Base-by-base conservation (phyloP, 2,888 invertebrate genomes). In the Erynnis tages region DNA sequence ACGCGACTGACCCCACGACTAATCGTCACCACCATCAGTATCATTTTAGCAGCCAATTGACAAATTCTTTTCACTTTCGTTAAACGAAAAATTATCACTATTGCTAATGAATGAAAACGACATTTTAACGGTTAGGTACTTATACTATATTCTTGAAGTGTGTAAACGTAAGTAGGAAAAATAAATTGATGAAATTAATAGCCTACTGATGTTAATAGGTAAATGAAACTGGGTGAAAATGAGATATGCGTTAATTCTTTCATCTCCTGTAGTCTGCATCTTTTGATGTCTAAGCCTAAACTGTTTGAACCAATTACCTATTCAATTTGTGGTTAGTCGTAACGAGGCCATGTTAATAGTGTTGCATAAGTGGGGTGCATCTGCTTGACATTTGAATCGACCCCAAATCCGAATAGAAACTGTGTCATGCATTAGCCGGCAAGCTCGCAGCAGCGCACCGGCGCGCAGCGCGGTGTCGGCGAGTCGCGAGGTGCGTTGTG, bases 341-440 rank as follows among this genome's bases (percentile, higher is more conserved):
- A 62, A 67, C 57, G 58, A 59, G 71, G 70, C 71, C 76, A 75
- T 72, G 73, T 72, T 76, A 76, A 71, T 70, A 77, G 70, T 67
- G 71, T 88, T 88, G 85, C 88, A 87, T 87, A 88, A 89, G 81
- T 83, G 73, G 74, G 74, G 73, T 88, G 85, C 87, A 87, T 89
- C 87, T 88, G 84, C 79, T 85, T 88, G 88, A 88, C 88, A 89
- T 89, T 89, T 89, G 82, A 81, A 86, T 89, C 83, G 88, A 84
- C 88, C 88, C 87, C 86, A 88, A 88, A 88, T 89, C 82, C 79
- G 85, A 89, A 89, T 88, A 87, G 88, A 89, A 89, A 86, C 88
- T 88, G 82, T 88, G 88, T 87, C 88, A 88, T 79, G 82, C 76
- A 80, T 78, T 71, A 79, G 76, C 73, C 80, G 78, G 77, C 75